Base-by-base conservation (phyloP, 2,113 vertebrate genomes). In the Barbus barbus region DNA sequence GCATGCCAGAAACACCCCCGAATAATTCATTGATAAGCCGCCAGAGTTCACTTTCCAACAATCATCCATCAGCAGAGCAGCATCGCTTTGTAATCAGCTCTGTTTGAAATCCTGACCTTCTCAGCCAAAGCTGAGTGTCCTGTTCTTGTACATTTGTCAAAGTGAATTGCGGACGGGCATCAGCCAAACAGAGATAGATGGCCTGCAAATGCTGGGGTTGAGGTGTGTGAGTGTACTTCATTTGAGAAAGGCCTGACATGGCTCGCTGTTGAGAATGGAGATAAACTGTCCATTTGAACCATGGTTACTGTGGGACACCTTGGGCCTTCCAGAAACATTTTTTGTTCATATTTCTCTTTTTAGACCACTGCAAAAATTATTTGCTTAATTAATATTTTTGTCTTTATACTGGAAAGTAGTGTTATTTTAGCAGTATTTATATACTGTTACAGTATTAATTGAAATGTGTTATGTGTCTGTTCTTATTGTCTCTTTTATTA, bases 111-210 rank as follows among this genome's bases (percentile, higher is more conserved):
- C 89, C 86, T 90, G 92, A 89, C 89, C 88, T 87, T 85, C 86
- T 89, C 86, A 79, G 75, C 90, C 90, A 88, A 89, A 87, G 77
- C 82, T 56, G 86, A 83, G 91, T 86, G 71, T 91, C 90, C 91
- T 83, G 88, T 87, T 93, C 89, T 90, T 90, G 89, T 91, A 79
- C 91, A 94, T 94, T 93, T 93, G 91, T 94, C 92, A 94, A 90
- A 91, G 92, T 90, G 91, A 92, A 81, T 58, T 71, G 82, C 61
- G 18, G 75, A 84, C 28, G 28, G 81, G 46, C 83, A 79, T 74
- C 63, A 78, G 78, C 78, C 51, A 61, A 84, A 82, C 86, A 87
- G 85, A 90, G 93, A 92, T 86, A 89, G 91, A 92, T 93, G 89
- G 86, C 69, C 77, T n/a, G 56, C 78, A 77, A 89, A 88, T 87